These are phyloP conservation scores for Rhodeus uyekii DNA, from an alignment of 2,797 vertebrate genomes.

Conservation along the genomic window DNA sequence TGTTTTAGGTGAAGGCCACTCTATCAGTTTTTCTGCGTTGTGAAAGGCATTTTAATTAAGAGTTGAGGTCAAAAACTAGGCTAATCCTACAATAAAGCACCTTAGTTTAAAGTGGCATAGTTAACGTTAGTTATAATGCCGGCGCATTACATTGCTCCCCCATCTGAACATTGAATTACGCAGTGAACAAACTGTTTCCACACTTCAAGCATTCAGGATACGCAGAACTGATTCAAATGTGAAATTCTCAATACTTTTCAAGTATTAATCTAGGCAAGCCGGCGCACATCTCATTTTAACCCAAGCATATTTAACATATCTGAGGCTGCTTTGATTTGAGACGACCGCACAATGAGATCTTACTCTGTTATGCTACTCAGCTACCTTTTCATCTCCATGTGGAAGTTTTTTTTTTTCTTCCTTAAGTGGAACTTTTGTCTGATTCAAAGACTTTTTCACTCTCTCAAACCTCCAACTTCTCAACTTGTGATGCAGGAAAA, in stretches of 20 bases:
- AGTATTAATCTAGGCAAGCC: neutral
- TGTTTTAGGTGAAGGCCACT: slow-evolving; percentile 68
- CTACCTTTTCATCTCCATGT: neutral
- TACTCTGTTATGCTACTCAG: neutral
- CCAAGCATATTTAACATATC: slow-evolving; percentile 7
- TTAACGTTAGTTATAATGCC: neutral
- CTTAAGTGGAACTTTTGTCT: neutral
- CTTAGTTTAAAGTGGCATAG: slow-evolving; percentile 70
- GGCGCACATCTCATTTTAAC: neutral
- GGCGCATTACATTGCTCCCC: too few species aligned
- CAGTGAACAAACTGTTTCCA: neutral
- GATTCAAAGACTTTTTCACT: slow-evolving; percentile 28
- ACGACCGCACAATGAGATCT: slow-evolving; percentile 1
- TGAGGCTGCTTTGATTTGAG: neutral
- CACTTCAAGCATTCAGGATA: neutral
- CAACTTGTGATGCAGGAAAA: slow-evolving; percentile 18
- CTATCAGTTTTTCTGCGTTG: slow-evolving; percentile 67
- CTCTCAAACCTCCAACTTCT: slow-evolving; percentile 16
- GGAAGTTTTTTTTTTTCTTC: neutral
- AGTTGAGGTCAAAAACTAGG: slow-evolving; percentile 74
- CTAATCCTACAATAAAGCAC: slow-evolving; percentile 71
- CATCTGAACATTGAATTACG: neutral
- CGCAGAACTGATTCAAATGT: slow-evolving; percentile 6
- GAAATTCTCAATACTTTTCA: neutral
- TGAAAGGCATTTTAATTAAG: slow-evolving; percentile 79